Evolutionary conservation across 1,140 invertebrate genomes (phyloP).

Genomic region (Pseudomyrmex dendroicus): DNA sequence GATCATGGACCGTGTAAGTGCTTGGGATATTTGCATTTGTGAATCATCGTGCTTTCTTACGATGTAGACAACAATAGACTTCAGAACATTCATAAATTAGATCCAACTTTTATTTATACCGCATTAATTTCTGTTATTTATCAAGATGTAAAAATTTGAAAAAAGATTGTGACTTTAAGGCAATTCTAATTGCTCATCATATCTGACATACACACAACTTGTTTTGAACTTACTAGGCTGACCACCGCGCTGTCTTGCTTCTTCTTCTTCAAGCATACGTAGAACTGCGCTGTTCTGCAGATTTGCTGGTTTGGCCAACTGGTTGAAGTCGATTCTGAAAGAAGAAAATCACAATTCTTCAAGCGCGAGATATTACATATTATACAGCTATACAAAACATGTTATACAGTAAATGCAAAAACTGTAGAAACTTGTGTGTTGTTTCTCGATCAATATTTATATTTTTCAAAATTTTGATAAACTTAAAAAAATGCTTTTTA

Average conservation of each 20-base stretch:
- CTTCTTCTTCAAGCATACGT: slow-evolving; percentile 92
- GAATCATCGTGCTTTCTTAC: slow-evolving; percentile 13
- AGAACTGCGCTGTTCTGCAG: slow-evolving; percentile 93
- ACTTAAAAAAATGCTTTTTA: too few species aligned
- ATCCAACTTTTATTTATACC: background rate
- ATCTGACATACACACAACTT: background rate
- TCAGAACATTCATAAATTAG: background rate
- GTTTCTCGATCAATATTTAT: too few species aligned
- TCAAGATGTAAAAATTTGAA: background rate
- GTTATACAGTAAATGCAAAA: too few species aligned
- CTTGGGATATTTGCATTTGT: slow-evolving; percentile 26
- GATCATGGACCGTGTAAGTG: background rate
- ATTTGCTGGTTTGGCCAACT: slow-evolving; percentile 90
- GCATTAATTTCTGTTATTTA: background rate
- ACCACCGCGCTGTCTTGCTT: slow-evolving; percentile 87
- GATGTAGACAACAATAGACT: background rate
- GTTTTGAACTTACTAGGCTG: slow-evolving; percentile 86
- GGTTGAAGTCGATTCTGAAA: slow-evolving; percentile 91
- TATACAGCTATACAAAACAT: too few species aligned
- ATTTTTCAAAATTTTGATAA: too few species aligned
- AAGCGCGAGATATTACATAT: background rate
- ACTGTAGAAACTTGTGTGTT: too few species aligned
- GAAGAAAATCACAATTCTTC: background rate
- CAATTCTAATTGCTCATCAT: background rate
- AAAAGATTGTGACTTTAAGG: background rate